Evolutionary conservation across 2,888 invertebrate species (phyloP), one percentile per base, ranked within the genome.

Genomic region (Cremastinae sp.): DNA sequence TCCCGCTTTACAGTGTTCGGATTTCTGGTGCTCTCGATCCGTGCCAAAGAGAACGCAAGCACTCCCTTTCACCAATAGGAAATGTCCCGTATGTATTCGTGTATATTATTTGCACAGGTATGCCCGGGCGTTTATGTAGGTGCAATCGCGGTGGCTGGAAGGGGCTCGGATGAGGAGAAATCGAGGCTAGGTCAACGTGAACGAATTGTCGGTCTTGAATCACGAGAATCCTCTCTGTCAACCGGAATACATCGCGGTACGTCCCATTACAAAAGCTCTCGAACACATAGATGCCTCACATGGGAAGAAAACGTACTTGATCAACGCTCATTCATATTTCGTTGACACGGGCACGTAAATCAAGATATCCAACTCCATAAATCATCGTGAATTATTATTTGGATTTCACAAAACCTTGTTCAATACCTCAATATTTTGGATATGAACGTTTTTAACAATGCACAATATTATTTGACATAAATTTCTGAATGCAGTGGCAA

Each of bases 131-230:
- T 14, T 51, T 5, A 5, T 28, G 28, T 28, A 28, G 2, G 28
- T 28, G 28, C 28, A 28, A 28, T 28, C 28, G 45, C 37, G 55
- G 53, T 41, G 37, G 53, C 55, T 37, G 64, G 28, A 22, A 51
- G 43, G 53, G 65, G 65, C 47, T 28, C 35, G 61, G 71, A 66
- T 55, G 75, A 61, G 65, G 70, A 49, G 59, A 53, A 28, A 70
- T 70, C 47, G 75, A 59, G 64, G 75, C 61, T 61, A 61, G 70
- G 75, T 75, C 75, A 75, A 71, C 75, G 71, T 55, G 71, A 71
- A 75, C 71, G 71, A 75, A 75, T 75, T 61, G 70, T 66, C 66
- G 71, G 70, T 75, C 75, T 75, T 71, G 70, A 70, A 71, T 75
- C 75, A 71, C 61, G 71, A 75, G 75, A 66, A 71, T 66, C 70